phyloP scores from a whole-genome alignment of 1,140 invertebrate genomes.

The Xylocopa sonorina region DNA sequence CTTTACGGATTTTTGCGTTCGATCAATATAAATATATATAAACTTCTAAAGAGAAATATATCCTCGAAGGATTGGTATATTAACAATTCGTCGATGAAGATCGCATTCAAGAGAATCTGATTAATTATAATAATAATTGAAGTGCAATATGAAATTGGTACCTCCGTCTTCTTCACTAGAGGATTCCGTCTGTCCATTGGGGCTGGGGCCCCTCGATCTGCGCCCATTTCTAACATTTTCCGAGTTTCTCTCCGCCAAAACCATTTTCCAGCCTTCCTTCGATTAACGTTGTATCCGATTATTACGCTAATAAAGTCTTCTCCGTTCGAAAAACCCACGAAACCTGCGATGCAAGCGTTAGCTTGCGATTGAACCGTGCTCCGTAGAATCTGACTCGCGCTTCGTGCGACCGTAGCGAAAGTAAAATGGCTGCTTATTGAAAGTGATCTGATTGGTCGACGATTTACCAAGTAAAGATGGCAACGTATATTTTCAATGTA shows the following conservation, averaged over 20 bases:
- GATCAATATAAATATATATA: slow-evolving; percentile 41
- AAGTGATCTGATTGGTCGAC: slow-evolving; percentile 67
- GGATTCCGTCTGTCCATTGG: slow-evolving; percentile 91
- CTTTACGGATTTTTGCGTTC: slow-evolving; percentile 40
- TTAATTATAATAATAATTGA: slow-evolving; percentile 28
- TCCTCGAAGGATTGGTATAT: not conserved
- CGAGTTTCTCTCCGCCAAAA: slow-evolving; percentile 91
- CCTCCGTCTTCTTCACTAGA: slow-evolving; percentile 92
- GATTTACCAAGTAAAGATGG: slow-evolving; percentile 56
- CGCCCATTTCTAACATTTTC: slow-evolving; percentile 92
- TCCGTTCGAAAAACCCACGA: slow-evolving; percentile 39
- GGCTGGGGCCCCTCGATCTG: slow-evolving; percentile 93
- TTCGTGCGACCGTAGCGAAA: slow-evolving; percentile 78
- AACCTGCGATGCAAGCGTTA: slow-evolving; percentile 64
- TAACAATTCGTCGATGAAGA: not conserved
- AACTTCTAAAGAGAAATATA: slow-evolving; percentile 2
- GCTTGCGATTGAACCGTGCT: slow-evolving; percentile 62
- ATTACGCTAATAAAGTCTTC: not conserved
- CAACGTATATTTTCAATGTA: slow-evolving; percentile 46
- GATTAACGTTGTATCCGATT: not conserved
- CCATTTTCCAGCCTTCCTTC: slow-evolving; percentile 83
- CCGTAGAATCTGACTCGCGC: slow-evolving; percentile 31
- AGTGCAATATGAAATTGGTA: slow-evolving; percentile 75
- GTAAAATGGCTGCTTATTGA: slow-evolving; percentile 71
- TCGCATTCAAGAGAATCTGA: not conserved